Conservation (phyloP, 2,888 invertebrate genomes). For the Acronicta leporina region DNA sequence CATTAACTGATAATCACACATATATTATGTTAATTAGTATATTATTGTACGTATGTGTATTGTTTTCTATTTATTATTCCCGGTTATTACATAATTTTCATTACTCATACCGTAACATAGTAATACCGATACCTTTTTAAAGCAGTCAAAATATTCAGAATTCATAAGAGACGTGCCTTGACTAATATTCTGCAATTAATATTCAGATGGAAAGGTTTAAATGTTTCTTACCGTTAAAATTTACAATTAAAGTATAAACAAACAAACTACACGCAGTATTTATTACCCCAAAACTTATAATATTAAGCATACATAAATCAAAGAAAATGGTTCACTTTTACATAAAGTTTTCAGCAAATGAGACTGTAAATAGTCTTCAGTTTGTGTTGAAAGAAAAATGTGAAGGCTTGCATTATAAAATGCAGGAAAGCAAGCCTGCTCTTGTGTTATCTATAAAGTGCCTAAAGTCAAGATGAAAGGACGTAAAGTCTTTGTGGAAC, state of each 20-base stretch:
- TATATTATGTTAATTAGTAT: too few species aligned
- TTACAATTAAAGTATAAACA: conserved; percentile 1
- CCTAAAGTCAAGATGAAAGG: conserved; percentile 51
- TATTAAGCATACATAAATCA: conserved; percentile 1
- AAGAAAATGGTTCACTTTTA: not conserved
- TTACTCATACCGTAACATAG: too few species aligned
- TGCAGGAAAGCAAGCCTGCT: conserved; percentile 38
- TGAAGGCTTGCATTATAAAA: conserved; percentile 43
- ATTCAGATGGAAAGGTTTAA: conserved; percentile 18
- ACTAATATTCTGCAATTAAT: conserved; percentile 34
- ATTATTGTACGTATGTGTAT: too few species aligned
- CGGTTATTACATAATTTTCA: too few species aligned
- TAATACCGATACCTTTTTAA: too few species aligned
- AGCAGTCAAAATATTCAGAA: too few species aligned
- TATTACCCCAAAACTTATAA: not conserved
- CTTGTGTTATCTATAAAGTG: conserved; percentile 48
- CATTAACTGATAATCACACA: too few species aligned
- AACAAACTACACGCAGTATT: conserved; percentile 1
- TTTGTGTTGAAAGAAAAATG: conserved; percentile 32
- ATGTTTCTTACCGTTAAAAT: conserved; percentile 4
- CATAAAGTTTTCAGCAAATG: conserved; percentile 16
- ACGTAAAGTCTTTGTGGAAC: conserved; percentile 46
- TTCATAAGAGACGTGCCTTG: not conserved
- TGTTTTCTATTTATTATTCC: too few species aligned
- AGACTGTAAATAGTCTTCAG: conserved; percentile 16